Percentiles rank a stretch among this genome's conserved stretches.
Evolutionary conservation across 2,113 vertebrate species (phyloP).

Genomic region (Solea senegalensis): DNA sequence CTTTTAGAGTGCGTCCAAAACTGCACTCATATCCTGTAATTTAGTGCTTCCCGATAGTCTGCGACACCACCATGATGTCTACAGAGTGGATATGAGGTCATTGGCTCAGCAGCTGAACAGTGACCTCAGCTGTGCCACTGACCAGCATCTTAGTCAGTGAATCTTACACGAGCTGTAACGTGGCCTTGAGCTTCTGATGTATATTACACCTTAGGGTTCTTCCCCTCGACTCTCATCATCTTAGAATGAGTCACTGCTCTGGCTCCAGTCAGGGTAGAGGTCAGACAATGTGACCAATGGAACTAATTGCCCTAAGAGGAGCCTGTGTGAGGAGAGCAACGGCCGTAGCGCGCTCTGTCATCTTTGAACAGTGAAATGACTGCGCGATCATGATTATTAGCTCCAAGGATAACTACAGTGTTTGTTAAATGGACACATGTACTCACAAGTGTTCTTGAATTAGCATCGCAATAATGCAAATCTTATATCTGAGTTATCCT

Average conservation of each 20-base stretch:
- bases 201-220: constrained; percentile 52
- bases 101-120: constrained; percentile 42
- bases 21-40: constrained; percentile 42
- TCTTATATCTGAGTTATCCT: not conserved
- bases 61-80: constrained; percentile 37
- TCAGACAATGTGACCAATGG: constrained; percentile 60
- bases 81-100: constrained; percentile 62
- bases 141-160: constrained; percentile 61
- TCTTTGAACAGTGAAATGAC: constrained; percentile 50
- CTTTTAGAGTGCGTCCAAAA: constrained; percentile 1
- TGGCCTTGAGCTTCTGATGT: constrained; percentile 63
- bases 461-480: not conserved
- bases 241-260: constrained; percentile 63
- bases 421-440: constrained; percentile 17
- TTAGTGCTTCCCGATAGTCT: constrained; percentile 13
- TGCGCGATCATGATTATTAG: constrained; percentile 48
- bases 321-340: constrained; percentile 42
- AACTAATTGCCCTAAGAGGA: constrained; percentile 61
- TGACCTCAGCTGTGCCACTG: constrained; percentile 52
- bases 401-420: constrained; percentile 19
- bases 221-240: constrained; percentile 49
- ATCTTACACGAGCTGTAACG: constrained; percentile 34
- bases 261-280: constrained; percentile 44
- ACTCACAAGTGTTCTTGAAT: constrained; percentile 15
- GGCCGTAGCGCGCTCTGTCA: constrained; percentile 35